A percentile compares a stretch with the other conserved stretches of the same genome.
phyloP scores from a whole-genome alignment of 2,113 vertebrate species.

The Bos taurus region DNA sequence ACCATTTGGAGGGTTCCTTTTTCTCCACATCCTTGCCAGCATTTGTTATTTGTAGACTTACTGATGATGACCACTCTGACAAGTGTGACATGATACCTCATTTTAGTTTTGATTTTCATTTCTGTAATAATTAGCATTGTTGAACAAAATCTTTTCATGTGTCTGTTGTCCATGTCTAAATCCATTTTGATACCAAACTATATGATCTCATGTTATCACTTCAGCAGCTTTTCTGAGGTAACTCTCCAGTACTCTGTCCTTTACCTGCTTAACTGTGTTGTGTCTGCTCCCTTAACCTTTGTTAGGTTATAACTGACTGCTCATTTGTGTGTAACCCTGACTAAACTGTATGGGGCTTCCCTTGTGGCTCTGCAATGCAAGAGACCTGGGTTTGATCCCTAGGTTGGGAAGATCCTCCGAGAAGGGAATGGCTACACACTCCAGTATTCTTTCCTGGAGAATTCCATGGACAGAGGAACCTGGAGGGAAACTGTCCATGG shows the following conservation, averaged over 20 bases:
- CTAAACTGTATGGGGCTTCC: not conserved
- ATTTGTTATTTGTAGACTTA: not conserved
- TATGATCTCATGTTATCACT: not conserved
- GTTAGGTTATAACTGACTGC: not conserved
- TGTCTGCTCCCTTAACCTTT: not conserved
- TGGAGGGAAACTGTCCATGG: not conserved
- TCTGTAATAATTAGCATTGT: not conserved
- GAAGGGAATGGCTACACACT: not conserved
- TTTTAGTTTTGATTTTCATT: not conserved
- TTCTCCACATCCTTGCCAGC: not conserved
- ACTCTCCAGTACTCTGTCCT: not conserved
- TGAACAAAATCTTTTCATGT: not conserved
- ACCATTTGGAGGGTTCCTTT: not conserved
- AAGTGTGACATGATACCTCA: not conserved
- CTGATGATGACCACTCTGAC: not conserved
- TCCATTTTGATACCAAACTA: not conserved
- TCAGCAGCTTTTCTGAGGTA: not conserved
- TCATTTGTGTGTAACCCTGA: not conserved
- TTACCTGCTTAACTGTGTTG: not conserved
- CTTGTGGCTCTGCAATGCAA: not conserved
- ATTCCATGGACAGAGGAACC: not conserved
- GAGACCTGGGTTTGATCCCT: not conserved
- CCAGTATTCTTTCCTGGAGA: not conserved
- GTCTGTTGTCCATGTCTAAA: not conserved
- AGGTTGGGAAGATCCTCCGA: not conserved